Base-by-base conservation (phyloP, 2,113 vertebrate genomes). In the Triplophysa rosa region DNA sequence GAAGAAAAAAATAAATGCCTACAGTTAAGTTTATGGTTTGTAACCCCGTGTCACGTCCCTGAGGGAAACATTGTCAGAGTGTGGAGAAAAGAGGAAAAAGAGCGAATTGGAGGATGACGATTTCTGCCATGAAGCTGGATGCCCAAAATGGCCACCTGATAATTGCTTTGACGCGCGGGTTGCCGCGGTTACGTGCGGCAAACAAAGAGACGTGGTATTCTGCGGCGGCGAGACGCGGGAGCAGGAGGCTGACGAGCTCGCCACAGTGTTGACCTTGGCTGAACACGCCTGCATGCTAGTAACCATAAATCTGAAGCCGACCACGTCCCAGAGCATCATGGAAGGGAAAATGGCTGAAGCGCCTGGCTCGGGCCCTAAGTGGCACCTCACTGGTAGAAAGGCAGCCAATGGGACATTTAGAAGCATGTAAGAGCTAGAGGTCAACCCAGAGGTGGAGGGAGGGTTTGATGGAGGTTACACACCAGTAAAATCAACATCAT, bases 201-300 rank as follows among this genome's bases (percentile, higher is more conserved):
- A 91, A 90, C 88, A 89, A 87, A 90, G 82, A 61, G 67, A 77
- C 17, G 82, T 81, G 69, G 86, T 81, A 67, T 86, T 88, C 77
- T 80, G 77, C 65, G 3, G 42, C 47, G 66, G 72, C 68, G 42
- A 80, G 75, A 80, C 37, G 80, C 61, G 0, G 78, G 80, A 86
- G 86, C 82, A 0, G 29, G 49, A 79, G 74, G 79, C 71, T 77
- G 73, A 70, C 66, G 54, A 75, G 77, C 75, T 78, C 67, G 85
- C 88, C 88, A 29, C 88, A 62, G 81, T 92, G 89, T 93, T 92
- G 90, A 90, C 68, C 58, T 91, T 93, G 92, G 92, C 89, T 74
- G 0, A n/a, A 49, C 19, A n/a, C 67, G 13, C 61, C 61, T 66
- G 56, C 24, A 66, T 65, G 70, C 81, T 69, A 79, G 77, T 72